Evolutionary conservation across 2,888 invertebrate genomes (phyloP), one percentile per base, ranked within the genome.

Genomic region (Cheilosia soror): DNA sequence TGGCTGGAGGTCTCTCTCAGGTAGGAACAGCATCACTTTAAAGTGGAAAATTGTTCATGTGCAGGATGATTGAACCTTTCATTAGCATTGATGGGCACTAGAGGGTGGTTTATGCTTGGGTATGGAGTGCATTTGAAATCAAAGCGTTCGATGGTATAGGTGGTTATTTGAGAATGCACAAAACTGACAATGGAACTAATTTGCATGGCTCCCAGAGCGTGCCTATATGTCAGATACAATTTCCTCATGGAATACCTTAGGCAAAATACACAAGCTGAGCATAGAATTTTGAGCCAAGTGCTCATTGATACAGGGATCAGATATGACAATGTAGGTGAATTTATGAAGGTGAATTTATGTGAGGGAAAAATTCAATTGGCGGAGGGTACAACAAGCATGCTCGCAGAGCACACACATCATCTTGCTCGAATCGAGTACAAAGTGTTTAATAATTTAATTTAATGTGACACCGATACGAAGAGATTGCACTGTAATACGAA

Each of bases 61-160:
- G 71, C 65, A 47, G 69, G 25, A 27, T 72, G 58, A 72, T 42
- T 79, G 79, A 58, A 53, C 27, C 31, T 42, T 79, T 79, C 79
- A 79, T 79, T 65, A 66, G 65, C 71, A 60, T 27, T 66, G 66
- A 72, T 65, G 57, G 15, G 13, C n/a, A 13, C 9, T 20, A 25
- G 7, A 49, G 3, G 20, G 5, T 44, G 31, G 13, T 9, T 47
- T n/a, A 5, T 15, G 15, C 6, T n/a, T 31, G 3, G 40, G 60
- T 1, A 31, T 47, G 47, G 3, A 47, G 47, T 20, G 15, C 5
- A 15, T 15, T 47, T 15, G 0, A 7, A 47, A 20, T 47, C 47
- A 47, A 15, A 47, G 20, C 7, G 15, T 47, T 15, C 7, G 47
- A 20, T 7, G 47, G 6, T 40, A 11, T 7, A 33, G 11, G 40